Base-by-base conservation (phyloP, 2,888 invertebrate genomes). In the Dasysyrphus albostriatus region DNA sequence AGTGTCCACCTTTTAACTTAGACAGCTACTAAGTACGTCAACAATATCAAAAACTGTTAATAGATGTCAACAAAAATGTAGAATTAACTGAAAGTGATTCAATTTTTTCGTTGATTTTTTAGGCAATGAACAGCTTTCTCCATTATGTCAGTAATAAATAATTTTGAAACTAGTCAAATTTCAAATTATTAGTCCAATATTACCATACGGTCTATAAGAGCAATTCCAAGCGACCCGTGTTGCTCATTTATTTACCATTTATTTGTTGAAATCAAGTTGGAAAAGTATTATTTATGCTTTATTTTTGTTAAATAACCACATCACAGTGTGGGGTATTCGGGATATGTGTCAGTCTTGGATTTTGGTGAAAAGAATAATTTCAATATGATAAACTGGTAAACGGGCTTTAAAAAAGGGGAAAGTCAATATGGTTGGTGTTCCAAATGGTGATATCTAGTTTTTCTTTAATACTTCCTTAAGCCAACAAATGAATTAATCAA, bases 321-420 rank as follows among this genome's bases (percentile, higher is more conserved):
- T 63, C 75, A 39, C 80, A 83, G 83, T 80, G 80, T 75, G 83
- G 83, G 83, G 83, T 59, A 83, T 59, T 74, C 61, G 61, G 29
- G 42, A 56, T 78, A 69, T 73, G 78, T 67, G 78, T 32, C 74
- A 63, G 63, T 10, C 10, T 44, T 29, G 39, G 59, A 44, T 61
- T 59, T 51, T n/a, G 59, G 51, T 72, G 44, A 54, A 63, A 72
- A 24, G 49, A 72, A 72, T 19, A 51, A 80, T 29, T 63, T 37
- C 14, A 37, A 24, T 24, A 49, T 24, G 51, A 61, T 59, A 37
- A 54, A 42, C 32, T 32, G 61, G 19, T 7, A n/a, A 8, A 32
- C n/a, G n/a, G 32, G 9, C 16, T 42, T 32, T 14, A 16, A 34
- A 10, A 16, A 34, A 10, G 44, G 63, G 44, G 16, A 47, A 65